Conservation (phyloP, 2,888 invertebrate genomes). For the Sipha maydis region DNA sequence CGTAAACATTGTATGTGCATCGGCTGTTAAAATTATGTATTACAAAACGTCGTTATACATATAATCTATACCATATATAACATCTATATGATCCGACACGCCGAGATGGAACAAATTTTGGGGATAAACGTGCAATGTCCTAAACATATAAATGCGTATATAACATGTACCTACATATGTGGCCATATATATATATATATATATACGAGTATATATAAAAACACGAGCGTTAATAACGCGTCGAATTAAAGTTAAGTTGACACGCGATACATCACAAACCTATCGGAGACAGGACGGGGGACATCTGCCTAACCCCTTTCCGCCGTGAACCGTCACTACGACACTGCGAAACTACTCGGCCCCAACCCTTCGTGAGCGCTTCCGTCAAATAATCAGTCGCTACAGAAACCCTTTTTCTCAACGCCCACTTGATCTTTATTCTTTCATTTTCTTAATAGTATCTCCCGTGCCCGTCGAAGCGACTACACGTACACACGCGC, state of each 20-base stretch:
- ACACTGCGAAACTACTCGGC: not conserved
- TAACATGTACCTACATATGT: not conserved
- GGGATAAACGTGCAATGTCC: not conserved
- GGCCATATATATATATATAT: not conserved
- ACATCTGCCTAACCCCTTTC: slow-evolving; percentile 22
- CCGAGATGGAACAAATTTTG: slow-evolving; percentile 6
- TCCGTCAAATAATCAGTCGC: slow-evolving; percentile 50
- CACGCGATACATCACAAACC: slow-evolving; percentile 61
- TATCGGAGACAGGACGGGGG: slow-evolving; percentile 29
- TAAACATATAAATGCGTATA: not conserved
- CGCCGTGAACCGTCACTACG: not conserved
- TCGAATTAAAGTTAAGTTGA: slow-evolving; percentile 62
- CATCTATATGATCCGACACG: not conserved
- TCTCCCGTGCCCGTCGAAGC: not conserved
- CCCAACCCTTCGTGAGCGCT: not conserved
- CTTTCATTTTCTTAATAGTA: slow-evolving; percentile 16
- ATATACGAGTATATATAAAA: not conserved
- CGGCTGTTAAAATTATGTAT: too few relatives aligned
- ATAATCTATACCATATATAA: too few relatives aligned
- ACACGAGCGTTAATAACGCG: slow-evolving; percentile 60
- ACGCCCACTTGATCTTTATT: slow-evolving; percentile 46
- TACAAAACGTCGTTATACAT: too few relatives aligned
- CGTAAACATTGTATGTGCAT: too few relatives aligned
- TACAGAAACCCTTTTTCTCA: slow-evolving; percentile 28
- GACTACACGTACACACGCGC: not conserved